Percentiles rank a stretch among this genome's conserved stretches.
Evolutionary conservation across 1,140 invertebrate genomes (phyloP).

Genomic region (Tribolium madens): DNA sequence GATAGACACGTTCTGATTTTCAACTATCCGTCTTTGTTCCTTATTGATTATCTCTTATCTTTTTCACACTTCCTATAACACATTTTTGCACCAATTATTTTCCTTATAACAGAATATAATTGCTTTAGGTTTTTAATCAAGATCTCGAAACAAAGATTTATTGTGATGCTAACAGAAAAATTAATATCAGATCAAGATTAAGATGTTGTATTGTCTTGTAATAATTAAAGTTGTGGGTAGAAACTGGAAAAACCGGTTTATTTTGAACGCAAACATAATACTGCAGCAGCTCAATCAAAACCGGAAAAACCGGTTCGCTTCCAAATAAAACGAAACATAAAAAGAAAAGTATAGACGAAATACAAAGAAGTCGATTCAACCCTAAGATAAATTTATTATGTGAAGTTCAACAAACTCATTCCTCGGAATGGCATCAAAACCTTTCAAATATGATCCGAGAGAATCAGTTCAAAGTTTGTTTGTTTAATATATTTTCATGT

Average conservation of each 20-base stretch:
- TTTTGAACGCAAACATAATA: not conserved
- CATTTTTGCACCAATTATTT: slow-evolving; percentile 9
- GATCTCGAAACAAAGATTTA: slow-evolving; percentile 11
- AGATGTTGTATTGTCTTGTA: not conserved
- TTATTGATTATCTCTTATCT: slow-evolving; percentile 21
- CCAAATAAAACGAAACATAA: not conserved
- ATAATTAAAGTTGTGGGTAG: slow-evolving; percentile 15
- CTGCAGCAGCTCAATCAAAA: not conserved
- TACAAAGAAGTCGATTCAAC: not conserved
- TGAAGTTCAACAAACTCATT: not conserved
- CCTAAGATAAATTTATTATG: not conserved
- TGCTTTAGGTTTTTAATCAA: slow-evolving; percentile 1
- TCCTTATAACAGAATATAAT: not conserved
- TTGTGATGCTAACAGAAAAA: slow-evolving; percentile 21
- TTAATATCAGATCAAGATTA: slow-evolving; percentile 20
- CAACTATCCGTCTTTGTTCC: not conserved
- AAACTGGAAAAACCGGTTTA: slow-evolving; percentile 7
- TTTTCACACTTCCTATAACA: slow-evolving; percentile 1
- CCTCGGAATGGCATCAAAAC: not conserved
- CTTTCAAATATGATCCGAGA: not conserved
- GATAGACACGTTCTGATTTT: slow-evolving; percentile 13
- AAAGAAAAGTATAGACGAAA: not conserved
- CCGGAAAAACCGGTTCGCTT: not conserved
- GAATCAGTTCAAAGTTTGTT: not conserved
- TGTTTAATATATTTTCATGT: not conserved